Percentiles rank a stretch among this genome's conserved stretches.
phyloP scores from a whole-genome alignment of 2,888 invertebrate genomes.

The Plagiodera versicolora region DNA sequence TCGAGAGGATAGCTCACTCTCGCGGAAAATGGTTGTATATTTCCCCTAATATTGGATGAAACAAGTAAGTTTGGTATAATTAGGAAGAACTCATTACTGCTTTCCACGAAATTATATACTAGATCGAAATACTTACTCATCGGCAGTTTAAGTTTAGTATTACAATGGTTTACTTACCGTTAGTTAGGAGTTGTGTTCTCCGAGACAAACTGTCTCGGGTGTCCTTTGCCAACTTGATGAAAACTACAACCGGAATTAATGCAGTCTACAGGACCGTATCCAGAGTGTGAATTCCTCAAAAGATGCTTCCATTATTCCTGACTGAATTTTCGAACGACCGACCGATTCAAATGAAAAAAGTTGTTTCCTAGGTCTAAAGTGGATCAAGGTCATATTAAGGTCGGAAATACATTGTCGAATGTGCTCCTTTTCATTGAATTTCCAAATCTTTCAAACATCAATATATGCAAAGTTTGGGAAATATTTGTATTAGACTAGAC shows the following conservation, averaged over 20 bases:
- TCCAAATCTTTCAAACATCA: too few species aligned
- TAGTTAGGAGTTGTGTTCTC: not conserved
- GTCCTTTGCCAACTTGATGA: not conserved
- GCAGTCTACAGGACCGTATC: slow-evolving; percentile 8
- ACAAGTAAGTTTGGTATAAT: too few species aligned
- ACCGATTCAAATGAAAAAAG: too few species aligned
- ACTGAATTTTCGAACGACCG: too few species aligned
- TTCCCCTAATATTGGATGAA: not conserved
- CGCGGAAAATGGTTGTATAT: slow-evolving; percentile 1
- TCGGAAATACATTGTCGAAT: too few species aligned
- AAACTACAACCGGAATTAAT: slow-evolving; percentile 16
- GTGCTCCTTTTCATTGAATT: too few species aligned
- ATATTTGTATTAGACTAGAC: too few species aligned
- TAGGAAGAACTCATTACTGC: not conserved
- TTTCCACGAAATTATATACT: not conserved
- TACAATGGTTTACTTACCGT: not conserved
- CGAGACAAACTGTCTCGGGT: not conserved
- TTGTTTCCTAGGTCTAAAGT: too few species aligned
- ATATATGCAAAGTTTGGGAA: too few species aligned
- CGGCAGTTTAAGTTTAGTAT: not conserved
- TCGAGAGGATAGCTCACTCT: slow-evolving; percentile 3
- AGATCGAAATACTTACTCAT: not conserved
- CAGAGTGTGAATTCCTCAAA: too few species aligned
- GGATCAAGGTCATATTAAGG: too few species aligned
- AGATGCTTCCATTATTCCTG: too few species aligned